Evolutionary conservation across 2,888 invertebrate genomes (phyloP).

Genomic region (Allolobophora icterica): DNA sequence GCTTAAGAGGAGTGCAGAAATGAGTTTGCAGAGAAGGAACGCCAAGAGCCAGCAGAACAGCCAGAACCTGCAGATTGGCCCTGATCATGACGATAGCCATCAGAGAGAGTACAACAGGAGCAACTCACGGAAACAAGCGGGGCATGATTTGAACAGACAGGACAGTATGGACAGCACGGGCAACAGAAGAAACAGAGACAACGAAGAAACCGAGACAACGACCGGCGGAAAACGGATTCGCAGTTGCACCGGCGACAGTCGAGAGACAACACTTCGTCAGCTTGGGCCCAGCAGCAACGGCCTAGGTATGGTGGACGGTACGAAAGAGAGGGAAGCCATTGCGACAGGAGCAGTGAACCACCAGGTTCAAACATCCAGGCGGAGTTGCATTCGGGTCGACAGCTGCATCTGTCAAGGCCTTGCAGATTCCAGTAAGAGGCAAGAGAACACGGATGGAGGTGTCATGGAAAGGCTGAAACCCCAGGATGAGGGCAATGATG

Average conservation of each 20-base stretch:
- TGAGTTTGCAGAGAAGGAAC: conserved; percentile 14
- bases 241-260: conserved; percentile 15
- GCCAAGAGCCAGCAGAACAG: background rate
- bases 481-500: conserved; percentile 42
- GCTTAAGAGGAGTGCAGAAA: conserved; percentile 25
- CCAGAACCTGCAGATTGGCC: background rate
- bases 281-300: conserved; percentile 12
- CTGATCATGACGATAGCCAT: background rate
- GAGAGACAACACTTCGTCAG: background rate
- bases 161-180: conserved; percentile 6
- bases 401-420: conserved; percentile 58
- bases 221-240: background rate
- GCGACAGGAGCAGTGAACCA: conserved; percentile 24
- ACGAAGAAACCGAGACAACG: too few relatives aligned
- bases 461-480: background rate
- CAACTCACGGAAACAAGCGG: background rate
- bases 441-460: background rate
- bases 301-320: background rate
- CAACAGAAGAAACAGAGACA: conserved; percentile 17
- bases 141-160: background rate
- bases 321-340: conserved; percentile 1
- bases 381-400: background rate
- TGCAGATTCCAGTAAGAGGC: conserved; percentile 51
- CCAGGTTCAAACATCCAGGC: background rate
- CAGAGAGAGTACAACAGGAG: conserved; percentile 7